A percentile compares a stretch with the other conserved stretches of the same genome.
Conservation (phyloP, 2,113 vertebrate genomes). For the Varanus komodoensis region DNA sequence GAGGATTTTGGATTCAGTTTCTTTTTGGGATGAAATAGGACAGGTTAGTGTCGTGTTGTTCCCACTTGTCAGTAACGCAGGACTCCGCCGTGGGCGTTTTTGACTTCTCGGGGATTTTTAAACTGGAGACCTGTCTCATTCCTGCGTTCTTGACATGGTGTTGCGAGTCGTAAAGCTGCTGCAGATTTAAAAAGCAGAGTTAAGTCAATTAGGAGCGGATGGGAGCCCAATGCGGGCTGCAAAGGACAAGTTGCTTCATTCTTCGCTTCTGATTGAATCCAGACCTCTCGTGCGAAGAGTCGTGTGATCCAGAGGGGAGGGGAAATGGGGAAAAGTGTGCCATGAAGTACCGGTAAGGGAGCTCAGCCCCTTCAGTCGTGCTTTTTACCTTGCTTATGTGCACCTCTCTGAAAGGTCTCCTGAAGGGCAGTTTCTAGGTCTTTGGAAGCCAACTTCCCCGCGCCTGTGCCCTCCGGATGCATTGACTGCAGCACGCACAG, state of each 20-base stretch:
- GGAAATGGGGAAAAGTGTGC: slow-evolving; percentile 10
- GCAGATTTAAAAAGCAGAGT: neutral
- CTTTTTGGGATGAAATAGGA: neutral
- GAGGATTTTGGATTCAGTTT: rapidly evolving
- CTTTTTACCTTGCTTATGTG: too few relatives aligned
- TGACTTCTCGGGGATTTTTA: rapidly evolving
- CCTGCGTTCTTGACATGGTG: neutral
- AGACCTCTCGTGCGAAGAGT: slow-evolving; percentile 45
- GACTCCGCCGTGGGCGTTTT: neutral
- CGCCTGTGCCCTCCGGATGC: too few relatives aligned
- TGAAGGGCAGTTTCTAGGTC: too few relatives aligned
- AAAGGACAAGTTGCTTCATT: slow-evolving; percentile 34
- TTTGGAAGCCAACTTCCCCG: too few relatives aligned
- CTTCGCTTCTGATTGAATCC: slow-evolving; percentile 34
- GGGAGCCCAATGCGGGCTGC: slow-evolving; percentile 8
- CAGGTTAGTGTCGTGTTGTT: neutral
- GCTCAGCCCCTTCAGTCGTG: neutral
- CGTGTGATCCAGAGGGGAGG: slow-evolving; percentile 33
- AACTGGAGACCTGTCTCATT: neutral
- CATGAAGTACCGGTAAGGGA: slow-evolving; percentile 51
- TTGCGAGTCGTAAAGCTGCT: neutral
- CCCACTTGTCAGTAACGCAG: neutral
- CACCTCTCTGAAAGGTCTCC: too few relatives aligned
- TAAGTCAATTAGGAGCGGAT: neutral
- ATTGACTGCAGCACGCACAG: too few relatives aligned